Evolutionary conservation across 2,888 invertebrate genomes (phyloP), one percentile per base, ranked within the genome.

Genomic region (Trimorus sp.): DNA sequence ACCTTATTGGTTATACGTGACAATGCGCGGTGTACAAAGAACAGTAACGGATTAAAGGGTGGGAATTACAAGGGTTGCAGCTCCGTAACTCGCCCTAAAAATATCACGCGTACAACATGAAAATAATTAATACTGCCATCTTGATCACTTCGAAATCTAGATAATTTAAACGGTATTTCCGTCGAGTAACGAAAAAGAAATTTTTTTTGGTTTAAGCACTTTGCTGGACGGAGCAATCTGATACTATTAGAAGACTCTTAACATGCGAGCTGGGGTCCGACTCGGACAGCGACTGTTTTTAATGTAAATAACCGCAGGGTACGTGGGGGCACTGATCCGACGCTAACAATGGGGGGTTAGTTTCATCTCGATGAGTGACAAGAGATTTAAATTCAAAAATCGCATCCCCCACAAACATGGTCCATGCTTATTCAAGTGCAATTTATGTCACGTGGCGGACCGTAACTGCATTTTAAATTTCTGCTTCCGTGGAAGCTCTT

Each of bases 371-470:
- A 81, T 79, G 82, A 68, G 79, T 77, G 81, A 74, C 82, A 82
- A 76, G 83, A 78, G 85, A 83, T 91, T 89, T 88, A 90, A 90
- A 90, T 88, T 91, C 87, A 90, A 91, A 91, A 91, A 91, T 90
- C 89, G 89, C 88, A 90, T 89, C 85, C 83, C 78, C 87, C 85
- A 78, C 53, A 69, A 80, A 85, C 80, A 89, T 91, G 91, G 90
- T 91, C 87, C 88, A 85, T 81, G 87, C 83, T 84, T 87, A 86
- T 74, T 86, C 86, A 86, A 87, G 88, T 89, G 87, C 77, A 85
- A 84, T 85, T 84, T 81, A 68, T 85, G 86, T 88, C 88, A 87
- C 86, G 88, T 89, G 88, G 83, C 85, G 56, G 63, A 70, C 73
- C 45, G 79, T 63, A 68, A 82, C 74, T 77, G 76, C 82, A 69